Conservation (phyloP, 2,888 invertebrate genomes). For the Papilio protenor region DNA sequence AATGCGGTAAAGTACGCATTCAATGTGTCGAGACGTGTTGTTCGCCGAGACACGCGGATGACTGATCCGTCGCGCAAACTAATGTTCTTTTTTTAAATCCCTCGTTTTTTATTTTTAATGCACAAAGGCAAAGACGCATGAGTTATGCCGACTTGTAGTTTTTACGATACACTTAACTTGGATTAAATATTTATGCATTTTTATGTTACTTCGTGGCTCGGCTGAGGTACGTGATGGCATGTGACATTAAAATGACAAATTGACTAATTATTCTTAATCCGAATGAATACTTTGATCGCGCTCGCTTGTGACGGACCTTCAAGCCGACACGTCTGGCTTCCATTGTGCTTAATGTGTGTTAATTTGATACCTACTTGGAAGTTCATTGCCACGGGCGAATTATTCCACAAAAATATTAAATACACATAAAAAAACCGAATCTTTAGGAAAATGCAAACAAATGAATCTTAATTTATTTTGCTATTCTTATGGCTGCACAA, state of each 20-base stretch:
- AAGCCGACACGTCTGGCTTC: conserved; percentile 60
- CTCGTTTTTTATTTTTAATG: conserved; percentile 70
- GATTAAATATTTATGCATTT: conserved; percentile 78
- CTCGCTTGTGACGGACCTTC: conserved; percentile 66
- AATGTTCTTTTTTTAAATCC: conserved; percentile 77
- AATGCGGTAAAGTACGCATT: conserved; percentile 61
- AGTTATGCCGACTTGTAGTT: conserved; percentile 82
- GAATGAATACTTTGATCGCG: conserved; percentile 75
- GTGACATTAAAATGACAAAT: conserved; percentile 84
- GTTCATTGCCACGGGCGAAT: conserved; percentile 64
- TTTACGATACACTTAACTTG: conserved; percentile 78
- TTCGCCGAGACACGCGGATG: conserved; percentile 73
- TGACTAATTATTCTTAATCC: conserved; percentile 83
- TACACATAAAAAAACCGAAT: not conserved
- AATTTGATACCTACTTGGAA: conserved; percentile 53
- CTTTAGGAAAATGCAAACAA: no score
- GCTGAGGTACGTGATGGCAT: conserved; percentile 79
- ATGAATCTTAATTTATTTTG: no score
- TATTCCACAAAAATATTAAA: conserved; percentile 40
- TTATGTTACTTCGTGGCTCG: conserved; percentile 65
- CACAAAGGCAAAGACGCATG: conserved; percentile 78
- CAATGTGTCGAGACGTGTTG: conserved; percentile 73
- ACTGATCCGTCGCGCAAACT: conserved; percentile 80
- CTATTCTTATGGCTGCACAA: no score
- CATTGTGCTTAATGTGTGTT: conserved; percentile 56